Conservation (phyloP, 2,888 invertebrate species). For the Cistogaster globosa region DNA sequence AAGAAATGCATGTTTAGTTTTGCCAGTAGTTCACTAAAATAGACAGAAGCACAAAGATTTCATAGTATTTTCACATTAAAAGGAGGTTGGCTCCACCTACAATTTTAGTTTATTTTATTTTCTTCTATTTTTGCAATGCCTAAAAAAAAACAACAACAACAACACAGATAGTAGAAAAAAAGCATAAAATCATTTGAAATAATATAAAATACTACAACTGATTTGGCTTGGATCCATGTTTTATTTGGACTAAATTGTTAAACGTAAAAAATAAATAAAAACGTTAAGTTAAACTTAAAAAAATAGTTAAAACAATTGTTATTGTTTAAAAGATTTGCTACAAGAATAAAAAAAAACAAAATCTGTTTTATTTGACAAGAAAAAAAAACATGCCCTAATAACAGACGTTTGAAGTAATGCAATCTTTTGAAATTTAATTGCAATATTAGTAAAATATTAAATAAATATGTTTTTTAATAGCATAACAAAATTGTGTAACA, state of each 20-base stretch:
- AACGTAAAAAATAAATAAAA: slow-evolving; percentile 64
- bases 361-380: slow-evolving; percentile 1
- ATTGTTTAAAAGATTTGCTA: slow-evolving; percentile 48
- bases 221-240: slow-evolving; percentile 27
- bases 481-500: too few relatives aligned
- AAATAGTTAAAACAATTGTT: slow-evolving; percentile 50
- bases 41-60: slow-evolving; percentile 68
- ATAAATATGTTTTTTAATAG: too few relatives aligned
- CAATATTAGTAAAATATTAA: too few relatives aligned
- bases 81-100: slow-evolving; percentile 73
- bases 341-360: slow-evolving; percentile 14
- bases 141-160: not conserved
- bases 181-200: slow-evolving; percentile 37
- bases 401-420: not conserved
- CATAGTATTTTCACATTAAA: slow-evolving; percentile 65
- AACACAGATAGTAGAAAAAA: slow-evolving; percentile 16
- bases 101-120: slow-evolving; percentile 16
- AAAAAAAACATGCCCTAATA: not conserved
- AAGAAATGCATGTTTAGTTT: slow-evolving; percentile 51
- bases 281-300: slow-evolving; percentile 12
- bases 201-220: slow-evolving; percentile 17
- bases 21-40: slow-evolving; percentile 55
- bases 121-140: not conserved
- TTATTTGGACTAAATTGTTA: slow-evolving; percentile 56
- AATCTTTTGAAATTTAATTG: not conserved